Percentiles rank a stretch among this genome's conserved stretches.
Conservation (phyloP, 2,113 vertebrate species). For the Camelus bactrianus region DNA sequence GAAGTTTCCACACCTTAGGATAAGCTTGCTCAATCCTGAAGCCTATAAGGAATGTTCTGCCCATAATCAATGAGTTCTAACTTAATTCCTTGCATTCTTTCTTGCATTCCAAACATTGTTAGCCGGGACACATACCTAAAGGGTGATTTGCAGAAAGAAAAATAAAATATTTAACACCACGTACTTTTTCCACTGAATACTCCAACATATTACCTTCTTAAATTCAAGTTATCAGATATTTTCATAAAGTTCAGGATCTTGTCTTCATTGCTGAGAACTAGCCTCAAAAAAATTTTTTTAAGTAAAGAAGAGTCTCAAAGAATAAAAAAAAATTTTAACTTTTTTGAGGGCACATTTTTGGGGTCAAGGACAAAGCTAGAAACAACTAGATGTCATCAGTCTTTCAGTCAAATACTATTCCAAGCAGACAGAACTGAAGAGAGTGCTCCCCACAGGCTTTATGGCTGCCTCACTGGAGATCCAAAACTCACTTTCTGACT, state of each 20-base stretch:
- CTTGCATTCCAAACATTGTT: slow-evolving; percentile 63
- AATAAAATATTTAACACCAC: background rate
- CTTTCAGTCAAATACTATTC: background rate
- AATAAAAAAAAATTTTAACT: background rate
- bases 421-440: background rate
- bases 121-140: background rate
- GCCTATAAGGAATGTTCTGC: background rate
- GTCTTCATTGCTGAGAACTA: slow-evolving; percentile 19
- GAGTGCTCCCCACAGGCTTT: too few relatives aligned
- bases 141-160: background rate
- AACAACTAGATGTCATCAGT: background rate
- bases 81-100: slow-evolving; percentile 66
- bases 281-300: background rate
- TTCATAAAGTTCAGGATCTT: slow-evolving; percentile 15
- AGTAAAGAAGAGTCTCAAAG: background rate
- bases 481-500: background rate
- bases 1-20: slow-evolving; percentile 35
- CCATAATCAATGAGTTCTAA: background rate
- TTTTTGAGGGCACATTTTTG: background rate
- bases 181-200: background rate
- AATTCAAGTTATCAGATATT: background rate
- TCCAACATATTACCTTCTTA: background rate
- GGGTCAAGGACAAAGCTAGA: background rate
- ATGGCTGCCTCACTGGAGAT: background rate
- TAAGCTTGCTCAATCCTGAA: slow-evolving; percentile 57